These are phyloP conservation scores for Pammene fasciana DNA, from an alignment of 2,888 invertebrate species.

Conservation along the genomic window DNA sequence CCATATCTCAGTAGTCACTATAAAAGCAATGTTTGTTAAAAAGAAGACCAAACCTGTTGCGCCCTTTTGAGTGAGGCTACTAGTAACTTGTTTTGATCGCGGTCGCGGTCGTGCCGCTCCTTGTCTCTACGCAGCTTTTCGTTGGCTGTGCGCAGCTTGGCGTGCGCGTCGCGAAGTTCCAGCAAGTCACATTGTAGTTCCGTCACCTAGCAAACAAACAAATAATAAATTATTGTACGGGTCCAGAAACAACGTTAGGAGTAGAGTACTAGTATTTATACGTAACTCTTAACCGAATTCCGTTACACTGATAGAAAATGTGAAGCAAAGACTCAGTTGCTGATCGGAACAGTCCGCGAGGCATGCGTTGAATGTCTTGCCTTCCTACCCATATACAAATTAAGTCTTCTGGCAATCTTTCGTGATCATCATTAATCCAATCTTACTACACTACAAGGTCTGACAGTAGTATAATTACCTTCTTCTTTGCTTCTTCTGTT, in stretches of 20 bases:
- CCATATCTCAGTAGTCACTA: too few species aligned
- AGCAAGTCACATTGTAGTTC: slow-evolving; percentile 94
- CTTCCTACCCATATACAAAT: too few species aligned
- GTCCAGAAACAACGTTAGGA: too few species aligned
- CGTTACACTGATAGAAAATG: too few species aligned
- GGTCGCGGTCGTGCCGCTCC: slow-evolving; percentile 92
- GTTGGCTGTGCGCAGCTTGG: slow-evolving; percentile 94
- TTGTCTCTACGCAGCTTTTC: slow-evolving; percentile 95
- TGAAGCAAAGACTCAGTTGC: too few species aligned
- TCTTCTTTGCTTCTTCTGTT: slow-evolving; percentile 93
- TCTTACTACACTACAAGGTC: too few species aligned
- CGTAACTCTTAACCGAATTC: too few species aligned
- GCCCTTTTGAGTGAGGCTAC: slow-evolving; percentile 77
- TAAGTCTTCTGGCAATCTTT: too few species aligned
- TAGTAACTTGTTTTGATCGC: slow-evolving; percentile 84
- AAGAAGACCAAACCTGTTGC: slow-evolving; percentile 73
- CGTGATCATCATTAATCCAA: neutral
- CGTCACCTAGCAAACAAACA: slow-evolving; percentile 67
- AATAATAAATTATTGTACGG: too few species aligned
- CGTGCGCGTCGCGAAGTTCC: slow-evolving; percentile 95
- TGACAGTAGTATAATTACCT: slow-evolving; percentile 72
- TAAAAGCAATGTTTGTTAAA: neutral
- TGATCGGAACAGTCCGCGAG: too few species aligned
- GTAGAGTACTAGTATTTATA: too few species aligned
- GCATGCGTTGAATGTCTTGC: too few species aligned